Evolutionary conservation across 2,113 vertebrate genomes (phyloP).

Genomic region (Perca fluviatilis): DNA sequence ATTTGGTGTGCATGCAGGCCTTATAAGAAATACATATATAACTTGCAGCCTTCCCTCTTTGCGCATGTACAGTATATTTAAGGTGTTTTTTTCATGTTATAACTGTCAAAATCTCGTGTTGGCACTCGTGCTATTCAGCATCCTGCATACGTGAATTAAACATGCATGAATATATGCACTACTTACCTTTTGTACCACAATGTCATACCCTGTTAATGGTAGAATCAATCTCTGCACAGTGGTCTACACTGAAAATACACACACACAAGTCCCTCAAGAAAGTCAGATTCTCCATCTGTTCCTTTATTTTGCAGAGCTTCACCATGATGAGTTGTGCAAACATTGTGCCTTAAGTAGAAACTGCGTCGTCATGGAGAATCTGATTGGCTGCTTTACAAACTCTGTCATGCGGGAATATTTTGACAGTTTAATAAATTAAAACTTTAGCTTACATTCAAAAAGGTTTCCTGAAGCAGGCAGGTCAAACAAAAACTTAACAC

Average conservation of each 20-base stretch:
- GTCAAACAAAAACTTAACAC: too few relatives aligned
- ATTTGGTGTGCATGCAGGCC: neutral
- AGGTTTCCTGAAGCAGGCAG: too few relatives aligned
- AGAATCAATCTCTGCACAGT: neutral
- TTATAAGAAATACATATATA: neutral
- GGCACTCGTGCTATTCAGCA: neutral
- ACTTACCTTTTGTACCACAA: neutral
- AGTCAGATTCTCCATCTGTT: neutral
- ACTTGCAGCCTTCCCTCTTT: neutral
- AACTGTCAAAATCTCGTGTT: neutral
- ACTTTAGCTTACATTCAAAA: too few relatives aligned
- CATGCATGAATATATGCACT: neutral
- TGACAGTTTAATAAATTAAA: too few relatives aligned
- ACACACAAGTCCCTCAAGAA: neutral
- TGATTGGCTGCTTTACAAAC: too few relatives aligned
- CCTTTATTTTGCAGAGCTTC: neutral
- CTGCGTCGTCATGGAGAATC: neutral
- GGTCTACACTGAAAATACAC: slow-evolving; percentile 9
- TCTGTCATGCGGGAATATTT: too few relatives aligned
- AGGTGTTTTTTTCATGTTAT: neutral
- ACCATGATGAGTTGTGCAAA: neutral
- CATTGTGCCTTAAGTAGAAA: neutral
- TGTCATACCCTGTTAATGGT: neutral
- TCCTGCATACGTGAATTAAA: slow-evolving; percentile 15
- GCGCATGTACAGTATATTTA: neutral